Conservation (phyloP, 2,797 vertebrate species). For the Sebastes miniatus region DNA sequence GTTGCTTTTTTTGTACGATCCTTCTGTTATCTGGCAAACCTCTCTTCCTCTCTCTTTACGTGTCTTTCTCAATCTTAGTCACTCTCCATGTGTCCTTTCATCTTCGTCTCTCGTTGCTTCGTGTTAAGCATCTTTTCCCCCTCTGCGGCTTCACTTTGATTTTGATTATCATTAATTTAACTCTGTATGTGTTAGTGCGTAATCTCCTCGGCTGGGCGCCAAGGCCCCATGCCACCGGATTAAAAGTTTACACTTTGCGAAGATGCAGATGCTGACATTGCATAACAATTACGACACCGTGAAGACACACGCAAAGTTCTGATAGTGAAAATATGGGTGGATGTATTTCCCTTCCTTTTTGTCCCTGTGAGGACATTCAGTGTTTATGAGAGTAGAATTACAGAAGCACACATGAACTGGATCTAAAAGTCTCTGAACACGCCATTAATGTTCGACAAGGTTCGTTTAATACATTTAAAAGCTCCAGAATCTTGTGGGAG, state of each 20-base stretch:
- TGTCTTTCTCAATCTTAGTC: not conserved
- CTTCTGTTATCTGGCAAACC: not conserved
- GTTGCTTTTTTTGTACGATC: no score
- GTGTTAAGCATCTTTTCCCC: not conserved
- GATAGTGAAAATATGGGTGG: not conserved
- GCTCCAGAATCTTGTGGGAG: not conserved
- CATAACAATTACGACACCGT: not conserved
- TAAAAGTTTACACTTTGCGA: slow-evolving; percentile 4
- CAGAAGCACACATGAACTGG: no score
- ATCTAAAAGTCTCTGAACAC: not conserved
- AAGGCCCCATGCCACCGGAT: slow-evolving; percentile 3
- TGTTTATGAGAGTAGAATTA: not conserved
- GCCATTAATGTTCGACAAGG: not conserved
- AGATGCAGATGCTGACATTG: not conserved
- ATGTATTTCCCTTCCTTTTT: not conserved
- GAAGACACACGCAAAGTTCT: not conserved
- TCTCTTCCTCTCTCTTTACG: not conserved
- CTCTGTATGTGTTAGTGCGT: not conserved
- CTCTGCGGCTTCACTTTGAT: slow-evolving; percentile 1
- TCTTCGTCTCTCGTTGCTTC: not conserved
- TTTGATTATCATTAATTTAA: slow-evolving; percentile 4
- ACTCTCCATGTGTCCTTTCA: not conserved
- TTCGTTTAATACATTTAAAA: not conserved
- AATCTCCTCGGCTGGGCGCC: not conserved
- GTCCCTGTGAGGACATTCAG: not conserved